phyloP scores from a whole-genome alignment of 2,797 vertebrate genomes.

The Pseudochirops cupreus region DNA sequence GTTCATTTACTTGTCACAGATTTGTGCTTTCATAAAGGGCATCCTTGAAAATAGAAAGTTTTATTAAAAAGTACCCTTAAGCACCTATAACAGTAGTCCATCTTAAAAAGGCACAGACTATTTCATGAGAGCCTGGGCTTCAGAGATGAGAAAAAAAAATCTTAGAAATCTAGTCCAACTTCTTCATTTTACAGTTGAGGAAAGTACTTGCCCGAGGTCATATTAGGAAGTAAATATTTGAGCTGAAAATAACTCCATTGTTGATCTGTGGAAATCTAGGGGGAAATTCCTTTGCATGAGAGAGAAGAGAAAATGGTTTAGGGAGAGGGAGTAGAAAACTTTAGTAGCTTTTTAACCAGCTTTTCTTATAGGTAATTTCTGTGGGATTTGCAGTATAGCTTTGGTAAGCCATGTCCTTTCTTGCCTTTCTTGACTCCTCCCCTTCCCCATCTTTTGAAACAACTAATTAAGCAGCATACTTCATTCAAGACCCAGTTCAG shows the following conservation, averaged over 20 bases:
- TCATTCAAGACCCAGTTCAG: too few species aligned
- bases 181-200: background rate
- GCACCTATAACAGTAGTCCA: background rate
- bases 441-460: too few species aligned
- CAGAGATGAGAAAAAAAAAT: background rate
- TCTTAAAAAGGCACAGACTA: background rate
- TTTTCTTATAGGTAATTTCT: background rate
- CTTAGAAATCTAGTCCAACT: background rate
- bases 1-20: background rate
- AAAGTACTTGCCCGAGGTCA: background rate
- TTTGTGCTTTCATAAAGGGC: background rate
- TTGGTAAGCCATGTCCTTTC: background rate
- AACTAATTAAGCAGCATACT: too few species aligned
- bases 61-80: background rate
- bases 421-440: background rate
- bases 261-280: background rate
- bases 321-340: background rate
- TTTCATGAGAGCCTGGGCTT: background rate
- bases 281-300: background rate
- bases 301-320: background rate
- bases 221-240: conserved; percentile 1
- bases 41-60: background rate
- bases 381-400: background rate
- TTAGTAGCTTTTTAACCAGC: background rate
- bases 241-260: background rate